A percentile compares a stretch with the other conserved stretches of the same genome.
Evolutionary conservation across 2,797 vertebrate species (phyloP).

Genomic region (Pseudochromis fuscus): DNA sequence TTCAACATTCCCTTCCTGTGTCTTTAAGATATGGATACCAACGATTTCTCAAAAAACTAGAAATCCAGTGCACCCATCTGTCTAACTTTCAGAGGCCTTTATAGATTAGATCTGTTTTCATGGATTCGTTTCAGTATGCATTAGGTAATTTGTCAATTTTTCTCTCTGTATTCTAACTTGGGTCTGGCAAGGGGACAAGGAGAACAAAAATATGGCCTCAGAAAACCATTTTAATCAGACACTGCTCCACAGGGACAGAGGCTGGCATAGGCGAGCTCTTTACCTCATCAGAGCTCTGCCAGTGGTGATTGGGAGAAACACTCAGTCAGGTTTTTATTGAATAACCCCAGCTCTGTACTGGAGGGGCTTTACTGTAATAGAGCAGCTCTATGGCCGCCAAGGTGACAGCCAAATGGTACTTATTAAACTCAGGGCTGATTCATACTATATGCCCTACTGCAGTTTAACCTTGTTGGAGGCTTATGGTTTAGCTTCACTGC

Average conservation of each 20-base stretch:
- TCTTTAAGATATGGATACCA: conserved; percentile 45
- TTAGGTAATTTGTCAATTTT: conserved; percentile 79
- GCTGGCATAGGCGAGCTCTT: conserved; percentile 77
- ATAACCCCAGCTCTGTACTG: conserved; percentile 77
- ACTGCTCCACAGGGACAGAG: conserved; percentile 64
- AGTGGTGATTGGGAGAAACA: conserved; percentile 83
- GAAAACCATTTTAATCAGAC: conserved; percentile 84
- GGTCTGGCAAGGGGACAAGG: conserved; percentile 71
- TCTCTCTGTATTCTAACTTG: conserved; percentile 54
- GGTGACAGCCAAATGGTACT: conserved; percentile 82
- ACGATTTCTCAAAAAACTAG: conserved; percentile 20
- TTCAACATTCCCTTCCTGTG: conserved; percentile 18
- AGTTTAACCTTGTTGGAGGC: conserved; percentile 76
- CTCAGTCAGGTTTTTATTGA: conserved; percentile 84
- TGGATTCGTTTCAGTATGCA: conserved; percentile 67
- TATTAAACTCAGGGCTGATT: conserved; percentile 80
- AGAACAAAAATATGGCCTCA: conserved; percentile 74
- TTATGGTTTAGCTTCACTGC: conserved; percentile 59
- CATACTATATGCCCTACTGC: conserved; percentile 68
- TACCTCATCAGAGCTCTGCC: conserved; percentile 84
- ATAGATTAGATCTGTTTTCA: conserved; percentile 70
- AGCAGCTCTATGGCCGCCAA: conserved; percentile 68
- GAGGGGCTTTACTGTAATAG: conserved; percentile 79
- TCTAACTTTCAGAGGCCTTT: conserved; percentile 45
- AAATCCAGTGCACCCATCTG: conserved; percentile 36